Base-by-base conservation (phyloP, 2,797 vertebrate genomes). In the Dryobates pubescens region DNA sequence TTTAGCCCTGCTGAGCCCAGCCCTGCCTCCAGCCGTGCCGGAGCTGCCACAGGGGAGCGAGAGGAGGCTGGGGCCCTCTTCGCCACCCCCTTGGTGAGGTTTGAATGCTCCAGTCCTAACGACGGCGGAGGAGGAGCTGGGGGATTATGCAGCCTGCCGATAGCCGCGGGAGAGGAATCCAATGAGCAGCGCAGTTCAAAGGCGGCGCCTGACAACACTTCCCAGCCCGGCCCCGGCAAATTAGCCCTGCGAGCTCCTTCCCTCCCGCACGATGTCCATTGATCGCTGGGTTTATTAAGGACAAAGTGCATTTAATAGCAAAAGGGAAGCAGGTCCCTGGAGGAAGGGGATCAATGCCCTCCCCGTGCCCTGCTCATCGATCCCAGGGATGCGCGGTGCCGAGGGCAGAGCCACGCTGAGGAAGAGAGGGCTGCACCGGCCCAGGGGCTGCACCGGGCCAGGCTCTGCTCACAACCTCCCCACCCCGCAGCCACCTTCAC, bases 231-330 rank as follows among this genome's bases (percentile, higher is more conserved):
- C 38, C 82, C 74, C 74, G 86, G 76, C 71, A 94, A 90, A 94
- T 93, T n/a, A 95, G 96, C 88, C 14, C 56, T 45, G 94, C 86
- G 68, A 71, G 89, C 77, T 94, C 92, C 82, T 80, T 68, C 51
- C 90, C 88, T 88, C 62, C 94, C 15, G 86, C 41, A 82, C 43
- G 92, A 94, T 95, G 94, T 95, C 95, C 95, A 98, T 98, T 97
- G 98, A 98, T 98, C 96, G 97, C 97, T 96, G 32, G 87, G 96
- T 98, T 98, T 97, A 98, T 98, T 97, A 97, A 97, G 97, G 98
- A 98, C 97, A 98, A 98, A 98, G 97, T 96, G 97, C 96, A 96
- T 98, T 98, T 98, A 98, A 98, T 97, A 96, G 97, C 97, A 96
- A 96, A 94, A 96, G 94, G 96, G 85, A 96, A 94, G 95, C 84